These are phyloP conservation scores for Intellagama lesueurii DNA, from an alignment of 2,797 vertebrate genomes.

Conservation along the genomic window DNA sequence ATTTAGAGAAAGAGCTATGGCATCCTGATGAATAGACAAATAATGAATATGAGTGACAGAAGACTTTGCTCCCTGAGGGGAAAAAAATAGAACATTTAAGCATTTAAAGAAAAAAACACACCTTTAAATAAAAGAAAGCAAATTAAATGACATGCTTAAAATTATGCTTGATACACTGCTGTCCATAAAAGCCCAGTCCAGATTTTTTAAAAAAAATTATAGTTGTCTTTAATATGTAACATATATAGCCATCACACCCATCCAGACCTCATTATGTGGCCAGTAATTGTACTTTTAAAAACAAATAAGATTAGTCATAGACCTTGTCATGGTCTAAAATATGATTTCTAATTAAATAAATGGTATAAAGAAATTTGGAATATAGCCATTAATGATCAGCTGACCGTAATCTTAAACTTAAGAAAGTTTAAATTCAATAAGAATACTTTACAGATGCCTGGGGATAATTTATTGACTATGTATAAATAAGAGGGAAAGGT, in stretches of 20 bases:
- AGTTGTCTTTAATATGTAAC: slow-evolving; percentile 34
- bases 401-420: no score
- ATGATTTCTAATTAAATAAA: no score
- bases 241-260: slow-evolving; percentile 30
- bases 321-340: no score
- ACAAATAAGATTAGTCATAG: no score
- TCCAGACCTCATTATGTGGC: slow-evolving; percentile 14
- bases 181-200: background rate
- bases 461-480: no score
- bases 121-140: slow-evolving; percentile 71
- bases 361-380: no score
- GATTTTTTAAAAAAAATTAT: slow-evolving; percentile 31
- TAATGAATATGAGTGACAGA: slow-evolving; percentile 67
- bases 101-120: slow-evolving; percentile 74
- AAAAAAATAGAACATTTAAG: slow-evolving; percentile 75
- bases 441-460: no score
- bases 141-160: slow-evolving; percentile 68
- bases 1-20: slow-evolving; percentile 66
- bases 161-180: slow-evolving; percentile 71
- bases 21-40: slow-evolving; percentile 62
- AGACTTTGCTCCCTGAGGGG: slow-evolving; percentile 65
- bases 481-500: no score
- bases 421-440: no score
- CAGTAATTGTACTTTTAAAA: slow-evolving; percentile 14
- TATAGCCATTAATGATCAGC: no score